Base-by-base conservation (phyloP, 2,888 invertebrate genomes). In the Pseudoips prasinana region DNA sequence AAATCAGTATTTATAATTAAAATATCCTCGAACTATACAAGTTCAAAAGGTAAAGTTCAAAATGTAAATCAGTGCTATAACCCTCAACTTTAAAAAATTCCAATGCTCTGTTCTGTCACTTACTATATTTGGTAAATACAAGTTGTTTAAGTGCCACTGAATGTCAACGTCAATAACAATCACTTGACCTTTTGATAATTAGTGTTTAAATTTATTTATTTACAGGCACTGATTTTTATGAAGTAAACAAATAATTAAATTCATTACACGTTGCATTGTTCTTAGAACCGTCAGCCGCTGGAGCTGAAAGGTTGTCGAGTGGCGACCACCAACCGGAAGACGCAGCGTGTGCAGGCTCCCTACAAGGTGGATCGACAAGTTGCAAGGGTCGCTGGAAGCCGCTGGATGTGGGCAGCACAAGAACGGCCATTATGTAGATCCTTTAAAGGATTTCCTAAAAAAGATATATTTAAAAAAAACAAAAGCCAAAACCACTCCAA, bases 41-140 rank as follows among this genome's bases (percentile, higher is more conserved):
- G 44, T 49, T 39, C 31, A 43, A 47, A 55, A 55, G 55, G 55
- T 55, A 47, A 55, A 54, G 42, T 48, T 45, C 39, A 34, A 14
- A 24, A 29, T 7, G 22, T 17, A 14, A 25, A 17, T 9, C 18
- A 2, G 22, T 20, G 39, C 31, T 17, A 22, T 26, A 43, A 35
- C 41, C 46, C 25, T 42, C 29, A 8, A n/a, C 11, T 24, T 34
- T 33, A 24, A 30, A 22, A 39, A 23, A 26, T 9, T 29, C 30
- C 33, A n/a, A n/a, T 29, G 29, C 29, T 7, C 22, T 22, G 25
- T 35, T 25, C 29, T 10, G 26, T 39, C 23, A 31, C 8, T n/a
- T 7, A 14, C 43, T 40, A 43, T 40, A 46, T 44, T 50, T 35
- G 56, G 47, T 53, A 46, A 43, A 47, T 46, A 40, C 22, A 39